Conservation (phyloP, 2,113 vertebrate genomes). For the Pomatorhinus ruficollis region DNA sequence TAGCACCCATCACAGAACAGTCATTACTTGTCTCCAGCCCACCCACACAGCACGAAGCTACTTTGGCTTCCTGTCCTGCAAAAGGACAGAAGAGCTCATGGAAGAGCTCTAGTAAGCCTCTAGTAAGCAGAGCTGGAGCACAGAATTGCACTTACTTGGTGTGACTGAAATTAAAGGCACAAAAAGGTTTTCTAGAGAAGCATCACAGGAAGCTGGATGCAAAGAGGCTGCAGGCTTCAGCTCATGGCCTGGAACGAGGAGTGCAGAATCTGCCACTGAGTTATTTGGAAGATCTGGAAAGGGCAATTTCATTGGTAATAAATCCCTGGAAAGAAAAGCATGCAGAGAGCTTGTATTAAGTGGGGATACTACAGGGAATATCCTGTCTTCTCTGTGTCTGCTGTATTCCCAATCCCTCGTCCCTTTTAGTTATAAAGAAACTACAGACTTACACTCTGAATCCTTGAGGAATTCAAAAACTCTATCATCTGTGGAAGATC, state of each 20-base stretch:
- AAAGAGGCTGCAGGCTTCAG: slow-evolving; percentile 43
- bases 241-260: slow-evolving; percentile 44
- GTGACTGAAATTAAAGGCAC: slow-evolving; percentile 82
- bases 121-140: not conserved
- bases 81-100: no score
- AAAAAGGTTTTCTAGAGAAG: slow-evolving; percentile 75
- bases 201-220: slow-evolving; percentile 1
- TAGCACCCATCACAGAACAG: not conserved
- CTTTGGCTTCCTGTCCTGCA: not conserved
- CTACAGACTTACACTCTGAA: not conserved
- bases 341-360: not conserved
- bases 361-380: not conserved
- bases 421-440: not conserved
- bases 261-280: not conserved
- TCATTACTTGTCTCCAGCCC: not conserved
- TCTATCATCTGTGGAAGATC: not conserved
- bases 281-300: slow-evolving; percentile 48
- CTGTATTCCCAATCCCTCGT: not conserved
- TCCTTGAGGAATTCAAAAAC: not conserved
- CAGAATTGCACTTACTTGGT: slow-evolving; percentile 76
- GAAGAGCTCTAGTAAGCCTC: not conserved
- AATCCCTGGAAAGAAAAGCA: slow-evolving; percentile 66
- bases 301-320: slow-evolving; percentile 54
- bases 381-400: not conserved
- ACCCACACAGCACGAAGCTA: not conserved